Percentiles rank a stretch among this genome's conserved stretches.
Conservation (phyloP, 2,113 vertebrate genomes). For the Megaceryle maxima region DNA sequence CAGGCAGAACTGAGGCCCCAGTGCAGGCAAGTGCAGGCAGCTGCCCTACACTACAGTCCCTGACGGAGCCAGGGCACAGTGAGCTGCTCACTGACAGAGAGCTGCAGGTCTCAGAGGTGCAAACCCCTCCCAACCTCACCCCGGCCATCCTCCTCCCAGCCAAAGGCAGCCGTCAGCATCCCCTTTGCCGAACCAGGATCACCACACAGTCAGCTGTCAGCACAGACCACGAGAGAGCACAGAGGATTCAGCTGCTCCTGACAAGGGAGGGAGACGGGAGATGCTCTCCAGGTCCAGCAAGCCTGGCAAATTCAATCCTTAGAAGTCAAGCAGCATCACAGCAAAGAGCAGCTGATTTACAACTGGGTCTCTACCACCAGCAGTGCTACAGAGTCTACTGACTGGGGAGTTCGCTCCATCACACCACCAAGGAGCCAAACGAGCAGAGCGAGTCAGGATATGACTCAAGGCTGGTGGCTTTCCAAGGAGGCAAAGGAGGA, state of each 20-base stretch:
- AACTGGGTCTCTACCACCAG: rapidly evolving
- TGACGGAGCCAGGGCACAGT: rapidly evolving
- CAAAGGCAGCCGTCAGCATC: neutral
- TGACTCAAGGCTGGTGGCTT: slow-evolving; percentile 34
- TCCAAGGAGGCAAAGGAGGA: slow-evolving; percentile 31
- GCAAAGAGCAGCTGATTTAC: neutral
- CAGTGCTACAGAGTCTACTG: rapidly evolving
- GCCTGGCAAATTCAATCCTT: neutral
- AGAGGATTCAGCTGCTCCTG: neutral
- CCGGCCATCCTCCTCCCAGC: neutral
- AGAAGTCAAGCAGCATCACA: rapidly evolving
- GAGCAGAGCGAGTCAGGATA: neutral
- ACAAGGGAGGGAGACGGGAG: neutral
- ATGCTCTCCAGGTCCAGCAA: neutral
- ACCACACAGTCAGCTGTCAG: neutral
- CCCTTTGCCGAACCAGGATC: neutral
- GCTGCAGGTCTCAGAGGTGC: rapidly evolving
- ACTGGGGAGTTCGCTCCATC: rapidly evolving
- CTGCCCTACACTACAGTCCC: rapidly evolving
- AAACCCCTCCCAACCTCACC: neutral
- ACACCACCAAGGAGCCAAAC: neutral
- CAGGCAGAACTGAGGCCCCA: neutral
- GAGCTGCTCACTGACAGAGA: neutral
- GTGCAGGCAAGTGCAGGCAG: neutral
- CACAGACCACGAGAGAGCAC: rapidly evolving